These are phyloP conservation scores for Pseudomyrmex gracilis DNA, from an alignment of 1,140 invertebrate genomes.

Conservation along the genomic window DNA sequence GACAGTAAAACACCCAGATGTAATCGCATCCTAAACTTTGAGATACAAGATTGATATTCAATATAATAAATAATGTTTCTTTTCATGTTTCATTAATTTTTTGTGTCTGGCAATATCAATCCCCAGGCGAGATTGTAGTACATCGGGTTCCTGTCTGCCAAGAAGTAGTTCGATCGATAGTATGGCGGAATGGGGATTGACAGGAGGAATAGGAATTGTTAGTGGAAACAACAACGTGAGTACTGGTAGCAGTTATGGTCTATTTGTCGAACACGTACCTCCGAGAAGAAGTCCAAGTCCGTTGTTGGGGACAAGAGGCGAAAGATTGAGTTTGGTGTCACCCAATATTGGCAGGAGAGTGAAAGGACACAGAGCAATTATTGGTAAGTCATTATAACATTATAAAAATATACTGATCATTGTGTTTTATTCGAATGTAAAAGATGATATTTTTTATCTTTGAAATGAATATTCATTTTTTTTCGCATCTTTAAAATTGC, in stretches of 20 bases:
- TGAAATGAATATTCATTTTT: background rate
- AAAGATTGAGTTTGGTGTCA: conserved; percentile 89
- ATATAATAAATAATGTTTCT: no score
- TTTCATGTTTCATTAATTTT: no score
- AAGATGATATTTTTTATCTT: background rate
- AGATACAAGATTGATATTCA: no score
- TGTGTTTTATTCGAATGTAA: background rate
- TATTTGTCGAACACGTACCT: conserved; percentile 85
- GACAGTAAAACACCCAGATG: no score
- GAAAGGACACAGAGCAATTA: conserved; percentile 90
- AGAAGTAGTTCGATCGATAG: conserved; percentile 92
- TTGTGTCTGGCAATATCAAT: conserved; percentile 18
- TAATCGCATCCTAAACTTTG: no score
- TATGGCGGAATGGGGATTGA: conserved; percentile 81
- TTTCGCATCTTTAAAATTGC: background rate
- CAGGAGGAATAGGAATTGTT: conserved; percentile 75
- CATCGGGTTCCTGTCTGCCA: conserved; percentile 84
- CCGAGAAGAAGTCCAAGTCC: conserved; percentile 84
- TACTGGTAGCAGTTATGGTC: conserved; percentile 76
- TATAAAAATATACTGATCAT: background rate
- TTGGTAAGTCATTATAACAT: conserved; percentile 87
- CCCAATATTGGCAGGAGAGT: conserved; percentile 90
- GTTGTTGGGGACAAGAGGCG: conserved; percentile 80
- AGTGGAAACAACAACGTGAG: conserved; percentile 71
- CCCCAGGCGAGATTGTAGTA: conserved; percentile 78